Conservation (phyloP, 2,797 vertebrate genomes). For the Hipposideros larvatus region DNA sequence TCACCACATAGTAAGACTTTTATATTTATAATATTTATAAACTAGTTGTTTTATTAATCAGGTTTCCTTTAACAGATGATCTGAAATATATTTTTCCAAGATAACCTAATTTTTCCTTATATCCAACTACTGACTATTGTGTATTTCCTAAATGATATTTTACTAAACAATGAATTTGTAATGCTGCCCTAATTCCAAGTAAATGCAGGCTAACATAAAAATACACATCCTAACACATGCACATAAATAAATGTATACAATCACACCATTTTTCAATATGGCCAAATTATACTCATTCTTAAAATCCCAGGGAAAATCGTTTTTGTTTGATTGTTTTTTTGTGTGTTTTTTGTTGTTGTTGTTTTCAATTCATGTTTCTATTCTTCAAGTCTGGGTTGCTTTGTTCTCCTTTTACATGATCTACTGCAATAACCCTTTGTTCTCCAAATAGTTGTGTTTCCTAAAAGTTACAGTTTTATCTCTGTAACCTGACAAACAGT, state of each 20-base stretch:
- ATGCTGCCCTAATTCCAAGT: background rate
- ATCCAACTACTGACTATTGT: background rate
- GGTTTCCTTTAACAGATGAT: background rate
- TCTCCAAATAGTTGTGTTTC: background rate
- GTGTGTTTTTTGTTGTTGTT: too few species aligned
- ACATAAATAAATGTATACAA: background rate
- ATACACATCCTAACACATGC: background rate
- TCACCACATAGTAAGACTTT: background rate
- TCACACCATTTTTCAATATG: background rate
- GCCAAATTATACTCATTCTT: background rate
- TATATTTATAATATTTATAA: background rate
- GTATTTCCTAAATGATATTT: background rate
- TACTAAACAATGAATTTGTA: background rate
- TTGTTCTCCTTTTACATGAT: background rate
- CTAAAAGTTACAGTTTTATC: background rate
- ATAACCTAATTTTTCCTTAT: background rate
- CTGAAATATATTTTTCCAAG: background rate
- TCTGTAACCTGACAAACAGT: background rate
- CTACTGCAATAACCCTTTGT: background rate
- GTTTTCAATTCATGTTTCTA: background rate
- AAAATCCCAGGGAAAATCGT: background rate
- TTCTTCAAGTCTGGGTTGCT: background rate
- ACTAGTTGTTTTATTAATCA: background rate
- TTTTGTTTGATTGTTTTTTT: background rate
- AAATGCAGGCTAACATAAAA: background rate